Conservation (phyloP, 2,888 invertebrate genomes). For the Acanthosepion lycidas region DNA sequence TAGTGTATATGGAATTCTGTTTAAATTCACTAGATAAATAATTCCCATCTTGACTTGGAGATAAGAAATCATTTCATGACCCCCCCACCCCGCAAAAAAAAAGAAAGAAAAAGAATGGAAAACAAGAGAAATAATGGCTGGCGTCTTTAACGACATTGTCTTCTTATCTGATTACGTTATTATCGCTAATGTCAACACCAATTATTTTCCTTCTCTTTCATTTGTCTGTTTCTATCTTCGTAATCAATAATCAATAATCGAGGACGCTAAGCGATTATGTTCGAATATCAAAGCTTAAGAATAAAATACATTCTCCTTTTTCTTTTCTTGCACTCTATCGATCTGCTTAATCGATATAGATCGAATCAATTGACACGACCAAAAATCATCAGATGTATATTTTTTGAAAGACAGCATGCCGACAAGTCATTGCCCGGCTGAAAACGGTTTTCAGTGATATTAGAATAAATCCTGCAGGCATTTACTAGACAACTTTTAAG, state of each 20-base stretch:
- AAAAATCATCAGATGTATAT: background rate
- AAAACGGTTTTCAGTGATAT: background rate
- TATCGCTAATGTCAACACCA: background rate
- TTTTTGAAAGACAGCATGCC: background rate
- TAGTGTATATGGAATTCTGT: background rate
- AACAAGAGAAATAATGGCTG: background rate
- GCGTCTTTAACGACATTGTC: background rate
- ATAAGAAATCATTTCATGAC: background rate
- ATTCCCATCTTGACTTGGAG: background rate
- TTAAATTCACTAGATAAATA: background rate
- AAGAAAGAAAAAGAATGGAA: background rate
- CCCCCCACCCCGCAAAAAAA: background rate
- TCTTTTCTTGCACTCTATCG: background rate
- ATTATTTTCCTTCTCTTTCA: background rate
- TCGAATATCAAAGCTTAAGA: background rate
- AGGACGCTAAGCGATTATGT: background rate
- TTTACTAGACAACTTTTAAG: too few species aligned
- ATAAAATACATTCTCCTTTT: background rate
- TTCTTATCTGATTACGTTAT: background rate
- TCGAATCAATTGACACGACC: background rate
- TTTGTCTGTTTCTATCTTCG: background rate
- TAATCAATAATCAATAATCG: background rate
- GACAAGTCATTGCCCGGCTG: background rate
- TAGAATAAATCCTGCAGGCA: too few species aligned
- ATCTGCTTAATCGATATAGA: background rate